A percentile compares a stretch with the other conserved stretches of the same genome.
phyloP scores from a whole-genome alignment of 2,797 vertebrate species.

The Amazona finschi region DNA sequence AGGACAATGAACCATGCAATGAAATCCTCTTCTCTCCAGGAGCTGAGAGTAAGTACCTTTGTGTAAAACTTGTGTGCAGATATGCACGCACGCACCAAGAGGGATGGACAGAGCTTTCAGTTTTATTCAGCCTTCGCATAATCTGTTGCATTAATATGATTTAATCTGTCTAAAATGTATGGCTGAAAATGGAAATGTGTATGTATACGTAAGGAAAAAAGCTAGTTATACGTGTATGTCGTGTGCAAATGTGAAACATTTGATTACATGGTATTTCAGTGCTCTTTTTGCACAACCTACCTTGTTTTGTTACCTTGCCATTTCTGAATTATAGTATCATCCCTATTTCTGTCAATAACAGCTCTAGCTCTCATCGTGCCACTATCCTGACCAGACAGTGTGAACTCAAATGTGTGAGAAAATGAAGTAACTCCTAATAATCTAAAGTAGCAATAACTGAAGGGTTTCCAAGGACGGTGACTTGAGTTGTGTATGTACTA shows the following conservation, averaged over 20 bases:
- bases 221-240: neutral
- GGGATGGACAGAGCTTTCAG: neutral
- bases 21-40: neutral
- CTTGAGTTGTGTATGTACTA: neutral
- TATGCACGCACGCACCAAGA: fast-evolving
- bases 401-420: neutral
- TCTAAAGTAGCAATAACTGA: neutral
- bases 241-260: neutral
- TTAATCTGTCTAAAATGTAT: neutral
- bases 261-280: neutral
- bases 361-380: neutral
- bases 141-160: neutral
- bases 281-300: neutral
- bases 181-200: neutral
- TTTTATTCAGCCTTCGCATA: neutral
- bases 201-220: neutral
- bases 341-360: neutral
- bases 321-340: neutral
- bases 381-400: neutral
- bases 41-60: neutral
- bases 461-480: neutral
- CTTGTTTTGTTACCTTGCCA: neutral
- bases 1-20: neutral
- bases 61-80: neutral
- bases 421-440: neutral